Base-by-base conservation (phyloP, 2,797 vertebrate genomes). In the Protosalanx chinensis region DNA sequence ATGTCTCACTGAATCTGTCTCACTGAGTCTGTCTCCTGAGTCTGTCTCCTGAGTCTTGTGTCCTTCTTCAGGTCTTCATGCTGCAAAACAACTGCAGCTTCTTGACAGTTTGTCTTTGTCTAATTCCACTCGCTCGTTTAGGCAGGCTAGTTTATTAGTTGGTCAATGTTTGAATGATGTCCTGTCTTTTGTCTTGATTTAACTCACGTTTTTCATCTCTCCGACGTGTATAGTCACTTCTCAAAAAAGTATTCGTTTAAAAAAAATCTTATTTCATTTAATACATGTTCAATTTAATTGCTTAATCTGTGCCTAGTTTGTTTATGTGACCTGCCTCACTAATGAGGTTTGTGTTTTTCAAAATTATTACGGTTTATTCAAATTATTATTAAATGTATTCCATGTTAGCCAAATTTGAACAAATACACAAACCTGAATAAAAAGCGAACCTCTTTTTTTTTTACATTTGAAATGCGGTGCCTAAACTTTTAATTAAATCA, bases 31-130 rank as follows among this genome's bases (percentile, higher is more conserved):
- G 49, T 57, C 77, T 71, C 82, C 72, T 81, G 49, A 83, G 75
- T 49, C 12, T 79, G 23, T 27, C 23, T 27, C 23, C 72, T 81
- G 49, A 83, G 75, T 49, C 12, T 79, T 6, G 79, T 79, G 81
- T 73, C 51, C 76, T 59, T 32, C 41, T 57, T 70, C 68, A 65
- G 60, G 53, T 60, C 49, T 23, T 65, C 49, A 79, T 72, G 3
- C 41, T 46, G 41, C 77, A 78, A 77, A 41, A 72, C 53, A 46
- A 68, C 64, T 41, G 72, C 53, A 64, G 27, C 60, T 73, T 37
- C 57, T 74, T 66, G 49, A 81, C 61, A 73, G 10, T 71, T 12
- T 12, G 41, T 57, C 62, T 16, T 68, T 12, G 67, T 75, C 46
- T 32, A 64, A 71, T 76, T 79, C 60, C 58, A 77, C 41, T 63